Conservation (phyloP, 1,140 invertebrate genomes). For the Myzus persicae region DNA sequence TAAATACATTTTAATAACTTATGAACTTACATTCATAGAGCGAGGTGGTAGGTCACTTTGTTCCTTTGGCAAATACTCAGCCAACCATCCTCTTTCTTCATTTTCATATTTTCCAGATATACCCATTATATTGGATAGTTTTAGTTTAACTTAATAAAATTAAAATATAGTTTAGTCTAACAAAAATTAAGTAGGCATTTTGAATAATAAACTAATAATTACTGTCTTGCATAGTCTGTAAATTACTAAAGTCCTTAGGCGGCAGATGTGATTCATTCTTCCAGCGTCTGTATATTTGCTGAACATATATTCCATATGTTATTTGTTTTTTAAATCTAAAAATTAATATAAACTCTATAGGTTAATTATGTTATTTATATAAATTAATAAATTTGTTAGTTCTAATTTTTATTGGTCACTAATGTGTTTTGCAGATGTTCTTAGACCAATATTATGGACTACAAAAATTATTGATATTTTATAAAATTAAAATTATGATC, state of each 20-base stretch:
- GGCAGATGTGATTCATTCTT: not conserved
- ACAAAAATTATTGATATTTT: not conserved
- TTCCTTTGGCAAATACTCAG: conserved; percentile 62
- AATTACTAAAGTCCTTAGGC: not conserved
- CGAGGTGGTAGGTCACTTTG: conserved; percentile 66
- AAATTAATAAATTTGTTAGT: not conserved
- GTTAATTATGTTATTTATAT: not conserved
- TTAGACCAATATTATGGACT: not conserved
- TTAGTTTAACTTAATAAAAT: conserved; percentile 61
- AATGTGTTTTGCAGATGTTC: not conserved
- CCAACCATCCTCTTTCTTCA: conserved; percentile 62
- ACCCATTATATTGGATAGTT: conserved; percentile 62
- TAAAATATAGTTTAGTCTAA: not conserved
- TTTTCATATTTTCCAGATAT: conserved; percentile 61
- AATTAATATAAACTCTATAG: not conserved
- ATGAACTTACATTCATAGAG: conserved; percentile 65
- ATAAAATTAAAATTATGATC: too few relatives aligned
- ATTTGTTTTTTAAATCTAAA: not conserved
- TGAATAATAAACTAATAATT: not conserved
- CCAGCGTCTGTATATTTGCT: not conserved
- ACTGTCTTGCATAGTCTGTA: conserved; percentile 51
- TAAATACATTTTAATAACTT: not conserved
- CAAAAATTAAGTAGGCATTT: not conserved
- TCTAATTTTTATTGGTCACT: not conserved
- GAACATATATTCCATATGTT: not conserved